Evolutionary conservation across 2,113 vertebrate genomes (phyloP), one percentile per base, ranked within the genome.

Genomic region (Mungos mungo): DNA sequence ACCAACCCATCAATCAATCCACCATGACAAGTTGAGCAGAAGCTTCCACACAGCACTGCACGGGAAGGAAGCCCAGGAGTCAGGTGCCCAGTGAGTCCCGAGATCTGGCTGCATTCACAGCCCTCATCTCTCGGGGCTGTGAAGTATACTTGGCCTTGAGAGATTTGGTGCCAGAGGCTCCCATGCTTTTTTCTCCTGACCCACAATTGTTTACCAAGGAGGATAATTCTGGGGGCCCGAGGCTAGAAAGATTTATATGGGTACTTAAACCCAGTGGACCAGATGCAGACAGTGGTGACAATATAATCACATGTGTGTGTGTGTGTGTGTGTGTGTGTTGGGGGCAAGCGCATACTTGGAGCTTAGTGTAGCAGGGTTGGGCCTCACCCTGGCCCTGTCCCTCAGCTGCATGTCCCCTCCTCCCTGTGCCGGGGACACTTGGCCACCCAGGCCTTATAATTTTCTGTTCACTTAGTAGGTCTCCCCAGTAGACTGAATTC

Each of bases 381-480:
- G 35, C 29, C 14, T n/a, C 1, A 8, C n/a, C 38, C 47, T 21
- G 45, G 41, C 54, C 35, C 71, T 29, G 47, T 45, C 66, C 10
- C 45, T 79, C 60, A 12, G 0, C 25, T 27, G 23, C 7, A 2
- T 52, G 2, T 47, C 74, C 18, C 10, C 11, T 7, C 10, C 27
- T 52, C 71, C 63, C 1, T 68, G n/a, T 33, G 15, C 35, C 82
- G 23, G 5, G 65, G 88, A 33, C 41, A 11, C 25, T 76, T 66
- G 45, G 45, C 82, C 25, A 18, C n/a, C 21, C 12, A 18, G 60
- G 88, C 29, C 31, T 85, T 90, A 80, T 38, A 72, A 81, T 80
- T 74, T 92, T 90, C 83, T 68, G 35, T 79, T 93, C 45, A 80
- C 87, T 96, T 95, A 90, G 87, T 92, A 81, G 89, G 65, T 72